These are phyloP conservation scores for Pangasius mekongensis DNA, from an alignment of 2,797 vertebrate genomes.

Conservation along the genomic window DNA sequence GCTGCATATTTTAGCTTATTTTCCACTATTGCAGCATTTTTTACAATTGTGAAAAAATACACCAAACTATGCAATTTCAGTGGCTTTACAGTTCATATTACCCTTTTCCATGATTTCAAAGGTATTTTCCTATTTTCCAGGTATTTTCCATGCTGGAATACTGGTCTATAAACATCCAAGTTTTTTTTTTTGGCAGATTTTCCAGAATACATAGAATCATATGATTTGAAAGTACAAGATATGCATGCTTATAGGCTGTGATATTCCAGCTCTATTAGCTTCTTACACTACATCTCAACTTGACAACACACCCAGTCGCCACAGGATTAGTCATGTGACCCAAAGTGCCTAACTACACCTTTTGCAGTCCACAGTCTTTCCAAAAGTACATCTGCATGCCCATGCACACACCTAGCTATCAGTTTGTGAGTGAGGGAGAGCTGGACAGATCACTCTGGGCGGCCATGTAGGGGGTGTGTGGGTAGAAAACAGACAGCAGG, in stretches of 20 bases:
- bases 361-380: neutral
- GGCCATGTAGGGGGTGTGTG: slow-evolving; percentile 68
- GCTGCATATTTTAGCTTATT: neutral
- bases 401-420: slow-evolving; percentile 60
- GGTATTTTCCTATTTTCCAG: neutral
- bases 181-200: neutral
- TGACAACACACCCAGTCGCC: neutral
- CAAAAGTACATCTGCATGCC: neutral
- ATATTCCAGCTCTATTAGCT: neutral
- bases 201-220: neutral
- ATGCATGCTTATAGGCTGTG: neutral
- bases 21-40: neutral
- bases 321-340: neutral
- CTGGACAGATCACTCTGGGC: slow-evolving; percentile 4
- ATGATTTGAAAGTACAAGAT: neutral
- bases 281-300: neutral
- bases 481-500: slow-evolving; percentile 44
- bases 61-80: neutral
- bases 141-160: neutral
- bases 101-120: neutral
- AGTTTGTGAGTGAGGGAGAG: slow-evolving; percentile 54
- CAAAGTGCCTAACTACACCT: neutral
- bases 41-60: neutral
- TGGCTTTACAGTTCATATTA: neutral
- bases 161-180: neutral